These are phyloP conservation scores for Rhimphoctona megacephalus DNA, from an alignment of 2,888 invertebrate species.

Conservation along the genomic window DNA sequence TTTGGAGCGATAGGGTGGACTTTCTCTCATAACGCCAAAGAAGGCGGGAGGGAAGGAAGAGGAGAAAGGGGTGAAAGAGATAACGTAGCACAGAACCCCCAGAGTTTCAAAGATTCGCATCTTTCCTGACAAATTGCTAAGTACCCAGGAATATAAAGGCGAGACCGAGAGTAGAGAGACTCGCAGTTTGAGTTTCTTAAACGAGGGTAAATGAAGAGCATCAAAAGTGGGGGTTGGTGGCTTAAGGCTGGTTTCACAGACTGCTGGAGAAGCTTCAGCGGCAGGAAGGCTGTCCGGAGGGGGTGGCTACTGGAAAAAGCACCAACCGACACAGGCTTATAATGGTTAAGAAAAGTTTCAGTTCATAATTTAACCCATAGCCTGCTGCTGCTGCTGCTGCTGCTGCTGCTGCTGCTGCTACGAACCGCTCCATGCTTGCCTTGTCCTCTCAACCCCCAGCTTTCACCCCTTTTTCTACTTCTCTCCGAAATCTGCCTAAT, in stretches of 20 bases:
- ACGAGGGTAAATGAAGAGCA: slow-evolving; percentile 16
- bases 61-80: background rate
- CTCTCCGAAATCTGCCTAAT: slow-evolving; percentile 74
- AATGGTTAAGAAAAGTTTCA: slow-evolving; percentile 75
- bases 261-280: slow-evolving; percentile 20
- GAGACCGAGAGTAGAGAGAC: slow-evolving; percentile 33
- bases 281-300: background rate
- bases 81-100: background rate
- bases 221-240: background rate
- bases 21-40: slow-evolving; percentile 17
- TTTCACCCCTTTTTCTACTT: background rate
- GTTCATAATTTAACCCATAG: slow-evolving; percentile 75
- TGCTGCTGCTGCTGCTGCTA: slow-evolving; percentile 1
- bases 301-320: slow-evolving; percentile 41
- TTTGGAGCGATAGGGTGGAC: slow-evolving; percentile 47
- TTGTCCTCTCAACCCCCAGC: background rate
- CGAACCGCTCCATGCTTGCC: slow-evolving; percentile 44
- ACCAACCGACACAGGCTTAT: slow-evolving; percentile 51
- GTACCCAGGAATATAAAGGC: slow-evolving; percentile 63
- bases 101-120: slow-evolving; percentile 74
- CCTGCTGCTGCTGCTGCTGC: slow-evolving; percentile 11
- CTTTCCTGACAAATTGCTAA: slow-evolving; percentile 79
- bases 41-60: background rate
- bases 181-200: slow-evolving; percentile 8
- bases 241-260: slow-evolving; percentile 16